Conservation (phyloP, 23 tunicate species). For the Phallusia fumigata region DNA sequence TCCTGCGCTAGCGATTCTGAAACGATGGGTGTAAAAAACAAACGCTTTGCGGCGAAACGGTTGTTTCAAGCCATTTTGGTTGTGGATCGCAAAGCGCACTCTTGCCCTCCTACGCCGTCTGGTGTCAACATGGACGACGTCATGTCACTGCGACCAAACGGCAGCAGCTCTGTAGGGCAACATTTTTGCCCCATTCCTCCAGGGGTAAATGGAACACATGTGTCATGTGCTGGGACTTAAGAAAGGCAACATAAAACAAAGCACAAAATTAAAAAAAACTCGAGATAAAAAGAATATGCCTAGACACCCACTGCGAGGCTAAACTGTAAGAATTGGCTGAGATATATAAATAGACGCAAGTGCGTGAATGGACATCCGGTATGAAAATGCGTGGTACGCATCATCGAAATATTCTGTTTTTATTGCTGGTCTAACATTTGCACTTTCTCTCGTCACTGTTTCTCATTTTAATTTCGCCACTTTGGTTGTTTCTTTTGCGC, state of each 20-base stretch:
- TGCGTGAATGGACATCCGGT: no score
- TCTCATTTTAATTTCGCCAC: neutral
- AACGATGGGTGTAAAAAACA: conserved; percentile 6
- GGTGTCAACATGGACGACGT: conserved; percentile 10
- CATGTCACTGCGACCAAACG: neutral
- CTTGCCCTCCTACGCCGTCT: conserved; percentile 70
- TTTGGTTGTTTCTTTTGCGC: neutral
- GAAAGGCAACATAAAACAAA: no score
- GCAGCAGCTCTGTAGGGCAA: neutral
- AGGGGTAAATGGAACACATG: neutral
- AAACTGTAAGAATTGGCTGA: no score
- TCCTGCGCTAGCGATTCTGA: conserved; percentile 31
- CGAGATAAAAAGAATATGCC: no score
- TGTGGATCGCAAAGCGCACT: conserved; percentile 32
- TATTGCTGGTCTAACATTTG: neutral
- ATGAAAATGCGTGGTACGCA: no score
- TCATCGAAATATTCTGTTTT: no score
- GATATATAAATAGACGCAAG: no score
- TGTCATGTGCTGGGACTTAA: neutral
- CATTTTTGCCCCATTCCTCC: neutral
- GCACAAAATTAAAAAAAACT: no score
- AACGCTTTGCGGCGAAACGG: neutral
- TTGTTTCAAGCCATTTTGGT: conserved; percentile 37
- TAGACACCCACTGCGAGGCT: no score
- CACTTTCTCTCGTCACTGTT: neutral